phyloP scores from a whole-genome alignment of 2,888 invertebrate species.

The Harpalus rufipes region DNA sequence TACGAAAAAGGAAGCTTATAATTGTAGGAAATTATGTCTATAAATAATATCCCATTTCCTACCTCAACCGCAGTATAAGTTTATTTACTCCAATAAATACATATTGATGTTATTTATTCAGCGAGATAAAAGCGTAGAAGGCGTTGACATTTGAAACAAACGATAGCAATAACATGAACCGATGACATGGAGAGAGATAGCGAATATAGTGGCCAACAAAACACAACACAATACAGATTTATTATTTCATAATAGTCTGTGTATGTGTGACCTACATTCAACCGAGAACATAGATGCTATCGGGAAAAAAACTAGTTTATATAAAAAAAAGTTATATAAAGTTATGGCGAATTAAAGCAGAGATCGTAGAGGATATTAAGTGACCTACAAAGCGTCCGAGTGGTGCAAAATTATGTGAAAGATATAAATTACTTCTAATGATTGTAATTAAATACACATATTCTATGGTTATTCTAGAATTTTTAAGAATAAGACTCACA shows the following conservation, averaged over 20 bases:
- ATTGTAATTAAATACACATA: too few species aligned
- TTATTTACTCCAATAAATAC: background rate
- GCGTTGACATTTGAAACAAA: constrained; percentile 51
- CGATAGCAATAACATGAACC: constrained; percentile 44
- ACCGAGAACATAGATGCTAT: background rate
- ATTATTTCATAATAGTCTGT: constrained; percentile 47
- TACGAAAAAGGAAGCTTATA: too few species aligned
- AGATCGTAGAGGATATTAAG: background rate
- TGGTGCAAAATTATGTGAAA: background rate
- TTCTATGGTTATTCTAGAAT: too few species aligned
- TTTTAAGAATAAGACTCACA: too few species aligned
- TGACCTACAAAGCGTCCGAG: background rate
- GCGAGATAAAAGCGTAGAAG: constrained; percentile 16
- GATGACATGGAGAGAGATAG: constrained; percentile 31
- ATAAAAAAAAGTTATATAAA: background rate
- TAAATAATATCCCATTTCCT: too few species aligned
- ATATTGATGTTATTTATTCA: background rate
- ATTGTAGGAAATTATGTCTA: too few species aligned
- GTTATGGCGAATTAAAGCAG: background rate
- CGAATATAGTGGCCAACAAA: constrained; percentile 3
- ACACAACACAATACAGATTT: constrained; percentile 34
- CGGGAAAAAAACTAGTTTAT: background rate
- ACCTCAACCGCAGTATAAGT: background rate
- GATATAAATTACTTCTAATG: too few species aligned
- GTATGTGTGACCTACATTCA: background rate